Conservation (phyloP, 1,140 invertebrate genomes). For the Bombus impatiens region DNA sequence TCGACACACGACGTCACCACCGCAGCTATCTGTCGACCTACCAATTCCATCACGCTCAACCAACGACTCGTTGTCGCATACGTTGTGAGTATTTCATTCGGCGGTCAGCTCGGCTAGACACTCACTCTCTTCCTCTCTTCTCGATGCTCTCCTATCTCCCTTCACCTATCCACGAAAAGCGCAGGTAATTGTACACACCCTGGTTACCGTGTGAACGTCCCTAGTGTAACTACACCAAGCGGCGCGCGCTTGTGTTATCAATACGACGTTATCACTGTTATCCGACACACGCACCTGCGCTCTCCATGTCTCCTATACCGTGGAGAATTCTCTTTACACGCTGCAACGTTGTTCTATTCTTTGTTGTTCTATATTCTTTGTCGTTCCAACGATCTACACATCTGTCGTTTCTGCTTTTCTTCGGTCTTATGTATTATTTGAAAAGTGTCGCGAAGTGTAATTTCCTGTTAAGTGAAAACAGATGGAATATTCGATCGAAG, state of each 20-base stretch:
- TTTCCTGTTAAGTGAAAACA: background rate
- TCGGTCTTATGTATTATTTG: background rate
- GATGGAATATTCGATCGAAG: background rate
- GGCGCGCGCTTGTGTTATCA: conserved; percentile 1
- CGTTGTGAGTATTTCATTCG: conserved; percentile 70
- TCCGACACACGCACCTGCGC: background rate
- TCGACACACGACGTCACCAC: conserved; percentile 47
- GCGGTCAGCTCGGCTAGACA: conserved; percentile 56
- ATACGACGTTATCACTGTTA: conserved; percentile 27
- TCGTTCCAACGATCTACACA: background rate
- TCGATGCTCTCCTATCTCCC: background rate
- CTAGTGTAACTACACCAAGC: conserved; percentile 22
- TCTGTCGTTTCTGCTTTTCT: background rate
- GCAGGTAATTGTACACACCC: conserved; percentile 25
- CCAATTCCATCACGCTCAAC: conserved; percentile 73
- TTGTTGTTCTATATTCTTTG: background rate
- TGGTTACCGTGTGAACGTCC: conserved; percentile 20
- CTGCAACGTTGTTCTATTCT: background rate
- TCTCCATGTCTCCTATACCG: too few species aligned
- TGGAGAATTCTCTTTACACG: background rate
- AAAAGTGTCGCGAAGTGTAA: background rate
- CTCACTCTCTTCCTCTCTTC: background rate
- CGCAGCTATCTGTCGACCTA: conserved; percentile 60
- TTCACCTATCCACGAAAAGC: background rate
- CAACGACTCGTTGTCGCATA: conserved; percentile 41